Evolutionary conservation across 2,888 invertebrate genomes (phyloP), one percentile per base, ranked within the genome.

Genomic region (Parthenolecanium corni): DNA sequence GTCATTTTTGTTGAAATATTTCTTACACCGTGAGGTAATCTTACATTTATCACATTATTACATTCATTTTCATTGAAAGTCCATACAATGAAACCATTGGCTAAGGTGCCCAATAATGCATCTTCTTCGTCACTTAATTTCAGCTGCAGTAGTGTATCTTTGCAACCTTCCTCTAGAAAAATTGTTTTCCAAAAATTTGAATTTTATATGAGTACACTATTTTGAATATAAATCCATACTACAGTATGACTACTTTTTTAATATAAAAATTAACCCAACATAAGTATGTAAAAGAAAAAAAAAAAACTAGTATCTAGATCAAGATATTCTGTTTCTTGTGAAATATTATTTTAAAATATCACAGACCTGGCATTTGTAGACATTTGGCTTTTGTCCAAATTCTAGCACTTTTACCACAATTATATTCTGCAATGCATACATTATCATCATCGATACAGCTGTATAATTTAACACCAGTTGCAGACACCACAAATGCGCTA

Each of bases 1-100:
- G 92, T 82, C 78, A 94, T 88, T 73, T 86, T 88, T 0, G 90
- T 92, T 2, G 91, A 89, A 56, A 96, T 95, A 71, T 96, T 96
- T 49, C 94, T 78, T 3, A 92, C 89, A 0, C 92, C 92, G 71
- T 90, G 89, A 0, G 89, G 89, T 18, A 90, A 73, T 25, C 80
- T 78, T 38, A 31, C 31, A 6, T 4, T 9, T 4, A 90, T 73
- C 9, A 84, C 83, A 58, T 85, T 80, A 25, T 78, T 76, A 11
- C 6, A 14, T 49, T 23, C 49, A 1, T 74, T 73, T 62, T 78
- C 76, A 20, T 81, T 79, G 47, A 89, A 80, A 69, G 87, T 83
- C 89, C 89, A 90, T 5, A 89, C 81, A 0, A 86, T 80, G 69
- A 89, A 89, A 64, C 89, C 89, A 70, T 89, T 88, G 5, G 86